Base-by-base conservation (phyloP, 2,797 vertebrate genomes). In the Coendou prehensilis region DNA sequence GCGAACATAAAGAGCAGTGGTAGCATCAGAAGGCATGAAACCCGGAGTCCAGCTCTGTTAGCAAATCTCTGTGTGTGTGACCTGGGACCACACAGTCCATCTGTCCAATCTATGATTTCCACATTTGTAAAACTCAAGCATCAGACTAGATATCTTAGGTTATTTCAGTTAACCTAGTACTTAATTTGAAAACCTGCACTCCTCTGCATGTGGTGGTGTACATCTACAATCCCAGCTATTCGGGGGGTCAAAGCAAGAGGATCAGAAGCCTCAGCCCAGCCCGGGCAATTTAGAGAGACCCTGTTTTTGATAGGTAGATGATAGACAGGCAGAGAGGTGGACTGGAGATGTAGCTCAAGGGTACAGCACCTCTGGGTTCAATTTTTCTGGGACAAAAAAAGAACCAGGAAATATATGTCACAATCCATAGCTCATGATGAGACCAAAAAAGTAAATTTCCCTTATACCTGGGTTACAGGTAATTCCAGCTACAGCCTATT, bases 111-210 rank as follows among this genome's bases (percentile, higher is more conserved):
- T 45, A 2, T 89, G 33, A 4, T 85, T 94, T 71, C 28, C 11
- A 64, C 9, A 61, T 50, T 5, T 79, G 7, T 50, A 89, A 88
- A 63, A 89, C 78, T 7, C 17, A 87, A 93, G 6, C 23, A 6
- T 47, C 81, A 95, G 23, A 83, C 63, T 87, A 59, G 13, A 37
- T 50, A 50, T 2, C 61, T 88, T 86, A 81, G 23, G 17, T 52
- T 54, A 3, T 52, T 94, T 71, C 23, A 63, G 14, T 50, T 45
- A 80, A 85, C 26, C 73, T 1, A 50, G 15, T 30, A 33, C 84
- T 94, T 89, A 76, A 88, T 45, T 75, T 57, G 37, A 93, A 96
- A 92, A 69, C 28, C 6, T 67, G 81, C 67, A 9, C 79, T 47
- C 30, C 26, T 79, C 14, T 79, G 1, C 18, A 1, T 10, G 9